These are phyloP conservation scores for Petrolisthes cinctipes DNA, from an alignment of 2,888 invertebrate genomes.

Conservation along the genomic window DNA sequence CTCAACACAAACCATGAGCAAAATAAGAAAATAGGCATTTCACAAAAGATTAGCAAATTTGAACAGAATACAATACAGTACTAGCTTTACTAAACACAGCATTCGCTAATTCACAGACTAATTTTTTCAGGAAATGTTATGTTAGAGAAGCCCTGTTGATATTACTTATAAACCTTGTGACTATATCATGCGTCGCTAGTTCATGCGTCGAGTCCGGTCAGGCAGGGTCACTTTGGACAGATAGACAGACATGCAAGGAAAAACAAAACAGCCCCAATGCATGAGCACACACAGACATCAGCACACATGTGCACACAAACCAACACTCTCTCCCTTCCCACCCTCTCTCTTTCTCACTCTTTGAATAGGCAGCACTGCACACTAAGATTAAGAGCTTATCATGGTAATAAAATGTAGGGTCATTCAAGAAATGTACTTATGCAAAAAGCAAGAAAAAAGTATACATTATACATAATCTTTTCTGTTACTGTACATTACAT, in stretches of 20 bases:
- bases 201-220: slow-evolving; percentile 51
- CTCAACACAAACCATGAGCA: too few relatives aligned
- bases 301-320: background rate
- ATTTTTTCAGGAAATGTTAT: too few relatives aligned
- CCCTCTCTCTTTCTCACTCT: slow-evolving; percentile 2
- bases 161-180: background rate
- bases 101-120: too few relatives aligned
- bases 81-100: too few relatives aligned
- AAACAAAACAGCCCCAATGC: background rate
- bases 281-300: background rate
- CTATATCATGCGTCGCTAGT: slow-evolving; percentile 26
- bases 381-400: background rate
- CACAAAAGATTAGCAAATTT: too few relatives aligned
- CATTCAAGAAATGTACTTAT: background rate
- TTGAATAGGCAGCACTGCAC: background rate
- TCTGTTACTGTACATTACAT: too few relatives aligned
- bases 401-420: background rate
- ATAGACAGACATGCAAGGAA: slow-evolving; percentile 46
- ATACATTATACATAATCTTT: too few relatives aligned
- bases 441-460: too few relatives aligned
- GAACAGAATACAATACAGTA: too few relatives aligned
- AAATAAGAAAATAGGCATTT: too few relatives aligned
- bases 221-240: slow-evolving; percentile 41
- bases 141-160: background rate
- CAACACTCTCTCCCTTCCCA: slow-evolving; percentile 6